These are phyloP conservation scores for Percina caprodes DNA, from an alignment of 2,113 vertebrate genomes.

Conservation along the genomic window DNA sequence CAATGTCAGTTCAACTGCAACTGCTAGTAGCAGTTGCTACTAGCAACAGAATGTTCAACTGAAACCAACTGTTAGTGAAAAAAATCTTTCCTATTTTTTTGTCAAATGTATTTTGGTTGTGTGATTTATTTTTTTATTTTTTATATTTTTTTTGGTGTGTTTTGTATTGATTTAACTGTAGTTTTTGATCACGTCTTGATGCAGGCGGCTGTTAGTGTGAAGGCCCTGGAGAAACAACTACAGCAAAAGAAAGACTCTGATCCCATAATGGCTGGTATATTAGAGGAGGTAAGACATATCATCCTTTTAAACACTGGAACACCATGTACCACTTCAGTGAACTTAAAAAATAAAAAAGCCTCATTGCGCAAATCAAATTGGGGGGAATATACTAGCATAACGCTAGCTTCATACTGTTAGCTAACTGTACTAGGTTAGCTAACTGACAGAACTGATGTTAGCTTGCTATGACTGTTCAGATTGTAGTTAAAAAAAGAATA, in stretches of 20 bases:
- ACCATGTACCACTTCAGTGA: not conserved
- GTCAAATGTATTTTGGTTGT: not conserved
- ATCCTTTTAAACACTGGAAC: not conserved
- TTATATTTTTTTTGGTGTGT: not conserved
- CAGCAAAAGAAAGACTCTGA: constrained; percentile 90
- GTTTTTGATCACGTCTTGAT: constrained; percentile 9
- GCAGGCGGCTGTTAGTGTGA: constrained; percentile 71
- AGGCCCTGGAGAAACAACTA: constrained; percentile 85
- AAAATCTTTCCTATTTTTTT: not conserved
- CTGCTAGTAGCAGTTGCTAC: constrained; percentile 3
- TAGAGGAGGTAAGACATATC: constrained; percentile 89
- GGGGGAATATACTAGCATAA: not conserved
- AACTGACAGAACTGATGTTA: not conserved
- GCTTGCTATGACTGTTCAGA: not conserved
- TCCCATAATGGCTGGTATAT: constrained; percentile 92
- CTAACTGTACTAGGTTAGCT: not conserved
- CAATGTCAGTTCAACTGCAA: not conserved
- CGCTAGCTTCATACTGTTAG: not conserved
- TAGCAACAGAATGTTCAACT: not conserved
- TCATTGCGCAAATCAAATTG: not conserved
- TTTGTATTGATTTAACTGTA: not conserved
- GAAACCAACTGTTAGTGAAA: not conserved
- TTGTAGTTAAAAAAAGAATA: not conserved
- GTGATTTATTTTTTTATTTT: too few relatives aligned
- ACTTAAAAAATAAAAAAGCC: not conserved